These are phyloP conservation scores for Lophius piscatorius DNA, from an alignment of 2,113 vertebrate genomes.

Conservation along the genomic window DNA sequence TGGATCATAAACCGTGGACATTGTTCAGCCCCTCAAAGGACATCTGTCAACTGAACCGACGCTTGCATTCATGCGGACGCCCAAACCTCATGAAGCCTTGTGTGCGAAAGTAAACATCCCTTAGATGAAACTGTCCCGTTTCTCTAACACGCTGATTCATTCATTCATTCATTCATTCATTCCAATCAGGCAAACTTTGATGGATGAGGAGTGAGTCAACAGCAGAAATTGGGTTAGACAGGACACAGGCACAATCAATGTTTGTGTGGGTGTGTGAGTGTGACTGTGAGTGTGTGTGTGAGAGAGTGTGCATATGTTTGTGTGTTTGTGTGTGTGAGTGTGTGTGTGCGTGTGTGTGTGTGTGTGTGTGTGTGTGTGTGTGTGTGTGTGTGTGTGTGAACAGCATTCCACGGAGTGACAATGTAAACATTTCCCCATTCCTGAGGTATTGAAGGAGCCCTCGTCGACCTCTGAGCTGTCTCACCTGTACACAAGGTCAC, in stretches of 20 bases:
- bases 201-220: constrained; percentile 59
- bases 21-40: constrained; percentile 24
- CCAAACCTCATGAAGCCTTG: constrained; percentile 10
- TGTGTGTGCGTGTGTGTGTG: constrained; percentile 24
- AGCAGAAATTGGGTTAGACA: constrained; percentile 30
- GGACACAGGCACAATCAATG: not conserved
- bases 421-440: constrained; percentile 71
- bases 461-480: constrained; percentile 43
- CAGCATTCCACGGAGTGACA: constrained; percentile 23
- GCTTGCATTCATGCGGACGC: too few relatives aligned
- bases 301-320: constrained; percentile 25
- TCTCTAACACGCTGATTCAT: too few relatives aligned
- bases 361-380: constrained; percentile 24
- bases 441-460: constrained; percentile 31
- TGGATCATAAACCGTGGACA: constrained; percentile 39
- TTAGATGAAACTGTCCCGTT: not conserved
- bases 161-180: constrained; percentile 10
- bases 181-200: constrained; percentile 27
- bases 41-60: constrained; percentile 43
- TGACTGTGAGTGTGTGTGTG: constrained; percentile 32
- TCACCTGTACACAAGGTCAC: constrained; percentile 48
- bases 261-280: constrained; percentile 25
- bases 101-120: constrained; percentile 40
- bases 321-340: constrained; percentile 29
- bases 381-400: constrained; percentile 39